Evolutionary conservation across 2,888 invertebrate species (phyloP).

Genomic region (Hyposoter didymator): DNA sequence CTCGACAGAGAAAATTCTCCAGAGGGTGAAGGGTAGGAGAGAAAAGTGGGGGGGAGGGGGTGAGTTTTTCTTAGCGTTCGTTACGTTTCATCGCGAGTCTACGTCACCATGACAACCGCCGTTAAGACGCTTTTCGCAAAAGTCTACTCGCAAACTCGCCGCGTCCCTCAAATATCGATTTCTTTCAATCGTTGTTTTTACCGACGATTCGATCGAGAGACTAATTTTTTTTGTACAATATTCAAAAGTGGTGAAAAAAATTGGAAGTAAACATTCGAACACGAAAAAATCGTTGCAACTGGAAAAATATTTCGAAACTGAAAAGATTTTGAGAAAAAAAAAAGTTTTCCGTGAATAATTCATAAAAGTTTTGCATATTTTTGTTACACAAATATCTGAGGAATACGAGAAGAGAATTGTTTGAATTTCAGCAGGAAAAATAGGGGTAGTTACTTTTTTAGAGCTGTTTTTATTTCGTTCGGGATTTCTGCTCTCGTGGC

Average conservation of each 20-base stretch:
- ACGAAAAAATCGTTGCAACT: not conserved
- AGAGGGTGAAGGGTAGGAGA: not conserved
- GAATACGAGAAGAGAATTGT: not conserved
- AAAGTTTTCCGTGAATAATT: conserved; percentile 1
- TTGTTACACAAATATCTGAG: not conserved
- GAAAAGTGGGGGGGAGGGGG: not conserved
- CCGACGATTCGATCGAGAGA: not conserved
- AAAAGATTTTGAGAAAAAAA: not conserved
- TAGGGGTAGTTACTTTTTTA: conserved; percentile 3
- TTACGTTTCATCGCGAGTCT: conserved; percentile 48
- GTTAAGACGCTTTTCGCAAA: conserved; percentile 78
- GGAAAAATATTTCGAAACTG: not conserved
- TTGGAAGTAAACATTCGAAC: no score
- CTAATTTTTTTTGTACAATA: not conserved
- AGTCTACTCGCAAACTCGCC: conserved; percentile 54
- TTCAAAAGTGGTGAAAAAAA: no score
- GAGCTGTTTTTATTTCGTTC: not conserved
- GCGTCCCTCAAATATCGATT: conserved; percentile 13
- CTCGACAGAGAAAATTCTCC: conserved; percentile 22
- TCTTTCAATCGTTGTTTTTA: conserved; percentile 6
- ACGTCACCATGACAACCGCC: conserved; percentile 76
- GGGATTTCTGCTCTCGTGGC: not conserved
- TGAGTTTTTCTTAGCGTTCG: conserved; percentile 58
- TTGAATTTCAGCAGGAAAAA: not conserved
- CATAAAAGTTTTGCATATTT: not conserved